Evolutionary conservation across 2,113 vertebrate species (phyloP), one percentile per base, ranked within the genome.

Genomic region (Neogale vison): DNA sequence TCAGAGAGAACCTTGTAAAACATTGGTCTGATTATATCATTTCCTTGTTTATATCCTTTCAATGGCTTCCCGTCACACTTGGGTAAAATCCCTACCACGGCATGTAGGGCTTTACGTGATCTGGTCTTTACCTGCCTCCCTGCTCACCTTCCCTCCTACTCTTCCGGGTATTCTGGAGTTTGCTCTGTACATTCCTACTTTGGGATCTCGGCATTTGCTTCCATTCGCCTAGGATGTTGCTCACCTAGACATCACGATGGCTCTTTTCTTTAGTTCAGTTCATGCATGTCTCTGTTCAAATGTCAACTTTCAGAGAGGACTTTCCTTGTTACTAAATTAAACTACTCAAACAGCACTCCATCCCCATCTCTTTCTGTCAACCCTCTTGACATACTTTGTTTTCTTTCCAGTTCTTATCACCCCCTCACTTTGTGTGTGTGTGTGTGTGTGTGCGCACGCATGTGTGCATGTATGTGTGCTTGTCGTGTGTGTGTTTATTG

Each of bases 201-300:
- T 59, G 34, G 36, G n/a, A 14, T 23, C 34, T 90, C 59, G 34
- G 2, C 76, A 52, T 50, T 86, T 65, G 14, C 72, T 61, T 65
- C 31, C 24, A 18, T 77, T 59, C 83, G 67, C 61, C 52, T 50
- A 23, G 14, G 50, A 71, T 72, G 39, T 82, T 65, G 11, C 23
- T 83, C 55, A 36, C 34, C 52, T 83, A 18, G 23, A 88, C 50
- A 14, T 74, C 55, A 50, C 1, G 15, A 72, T 45, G 52, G 1
- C 42, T 82, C 67, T 87, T 31, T 90, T 90, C 67, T 95, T 95
- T 50, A 81, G 59, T 96, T 94, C 59, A 82, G 52, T 47, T 92
- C 4, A 61, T n/a, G 76, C 1, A 18, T 5, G 15, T 57, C 18
- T 95, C 55, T 89, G 4, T 85, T 95, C 67, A 87, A 95, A 92